Evolutionary conservation across 1,140 invertebrate genomes (phyloP).

Genomic region (Nebria ingens): DNA sequence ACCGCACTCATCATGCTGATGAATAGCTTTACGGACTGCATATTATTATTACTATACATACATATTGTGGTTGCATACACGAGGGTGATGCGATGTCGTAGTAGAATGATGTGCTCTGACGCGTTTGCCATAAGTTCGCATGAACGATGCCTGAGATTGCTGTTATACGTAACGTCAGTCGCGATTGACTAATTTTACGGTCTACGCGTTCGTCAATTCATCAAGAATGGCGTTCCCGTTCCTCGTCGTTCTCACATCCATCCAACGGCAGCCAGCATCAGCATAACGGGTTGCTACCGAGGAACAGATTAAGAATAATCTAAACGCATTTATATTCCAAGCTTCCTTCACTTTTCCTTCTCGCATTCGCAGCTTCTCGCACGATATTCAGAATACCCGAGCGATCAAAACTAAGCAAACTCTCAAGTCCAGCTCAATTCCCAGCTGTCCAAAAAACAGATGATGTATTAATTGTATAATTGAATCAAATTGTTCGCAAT

Average conservation of each 20-base stretch:
- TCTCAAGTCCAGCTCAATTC: no score
- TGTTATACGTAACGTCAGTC: slow-evolving; percentile 10
- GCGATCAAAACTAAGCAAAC: no score
- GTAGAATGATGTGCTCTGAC: slow-evolving; percentile 1
- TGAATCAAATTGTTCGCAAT: no score
- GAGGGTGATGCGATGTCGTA: background rate
- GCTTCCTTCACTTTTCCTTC: slow-evolving; percentile 10
- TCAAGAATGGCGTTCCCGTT: slow-evolving; percentile 10
- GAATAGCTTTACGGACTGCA: no score
- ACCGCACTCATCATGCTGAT: no score
- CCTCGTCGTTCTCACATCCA: background rate
- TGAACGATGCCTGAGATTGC: slow-evolving; percentile 10
- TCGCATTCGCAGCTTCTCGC: no score
- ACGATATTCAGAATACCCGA: no score
- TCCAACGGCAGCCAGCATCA: no score
- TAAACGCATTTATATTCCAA: slow-evolving; percentile 13
- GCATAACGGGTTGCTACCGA: slow-evolving; percentile 8
- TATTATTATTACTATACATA: no score
- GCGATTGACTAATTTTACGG: slow-evolving; percentile 18
- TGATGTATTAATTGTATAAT: no score
- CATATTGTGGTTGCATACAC: no score
- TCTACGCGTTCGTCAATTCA: slow-evolving; percentile 18
- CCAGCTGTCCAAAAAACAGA: no score
- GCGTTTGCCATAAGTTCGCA: slow-evolving; percentile 3
- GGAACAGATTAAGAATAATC: slow-evolving; percentile 17